phyloP scores from a whole-genome alignment of 2,113 vertebrate genomes.

The Ciconia maguari region DNA sequence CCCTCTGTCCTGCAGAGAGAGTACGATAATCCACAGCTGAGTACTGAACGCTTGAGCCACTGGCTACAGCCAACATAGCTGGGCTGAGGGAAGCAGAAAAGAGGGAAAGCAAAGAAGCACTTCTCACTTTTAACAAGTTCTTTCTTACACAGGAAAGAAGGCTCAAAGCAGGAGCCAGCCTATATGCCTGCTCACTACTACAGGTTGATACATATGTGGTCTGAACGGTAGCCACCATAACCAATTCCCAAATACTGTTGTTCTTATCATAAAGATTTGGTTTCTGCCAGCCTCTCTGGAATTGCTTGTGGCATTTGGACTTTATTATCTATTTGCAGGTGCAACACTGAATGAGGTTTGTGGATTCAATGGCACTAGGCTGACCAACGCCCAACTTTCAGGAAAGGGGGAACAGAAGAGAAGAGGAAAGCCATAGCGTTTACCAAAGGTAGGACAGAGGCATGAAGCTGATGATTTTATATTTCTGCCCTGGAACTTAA shows the following conservation, averaged over 20 bases:
- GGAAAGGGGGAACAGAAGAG: not conserved
- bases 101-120: not conserved
- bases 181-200: not conserved
- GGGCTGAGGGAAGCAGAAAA: not conserved
- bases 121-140: not conserved
- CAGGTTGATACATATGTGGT: fast-evolving
- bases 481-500: not conserved
- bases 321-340: not conserved
- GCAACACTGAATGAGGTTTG: not conserved
- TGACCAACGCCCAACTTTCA: not conserved
- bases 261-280: not conserved
- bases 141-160: not conserved
- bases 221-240: not conserved
- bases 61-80: not conserved
- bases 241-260: not conserved
- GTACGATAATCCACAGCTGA: not conserved
- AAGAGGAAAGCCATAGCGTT: not conserved
- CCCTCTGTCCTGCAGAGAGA: not conserved
- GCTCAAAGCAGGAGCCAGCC: not conserved
- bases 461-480: fast-evolving
- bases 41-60: not conserved
- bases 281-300: not conserved
- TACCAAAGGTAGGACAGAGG: not conserved
- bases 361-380: not conserved
- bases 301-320: not conserved